Evolutionary conservation across 2,113 vertebrate genomes (phyloP).

Genomic region (Marcusenius ussheri): DNA sequence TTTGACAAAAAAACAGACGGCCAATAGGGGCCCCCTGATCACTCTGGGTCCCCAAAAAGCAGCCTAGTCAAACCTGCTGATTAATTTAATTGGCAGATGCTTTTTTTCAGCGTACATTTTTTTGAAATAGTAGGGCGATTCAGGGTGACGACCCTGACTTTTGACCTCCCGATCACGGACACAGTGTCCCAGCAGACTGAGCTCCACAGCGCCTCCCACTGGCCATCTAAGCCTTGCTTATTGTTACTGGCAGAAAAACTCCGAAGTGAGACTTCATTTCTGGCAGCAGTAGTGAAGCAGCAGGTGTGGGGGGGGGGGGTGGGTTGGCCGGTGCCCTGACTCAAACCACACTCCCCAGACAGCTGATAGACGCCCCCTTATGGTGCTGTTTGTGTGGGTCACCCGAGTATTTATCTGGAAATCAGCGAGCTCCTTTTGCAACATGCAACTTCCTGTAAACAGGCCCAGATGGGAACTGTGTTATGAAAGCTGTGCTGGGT

Average conservation of each 20-base stretch:
- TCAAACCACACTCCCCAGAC: conserved; percentile 58
- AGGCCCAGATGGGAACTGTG: conserved; percentile 61
- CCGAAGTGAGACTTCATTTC: background rate
- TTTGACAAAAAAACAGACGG: background rate
- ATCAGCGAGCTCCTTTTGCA: conserved; percentile 70
- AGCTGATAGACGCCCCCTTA: conserved; percentile 60
- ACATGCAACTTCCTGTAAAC: conserved; percentile 58
- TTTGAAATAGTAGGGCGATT: background rate
- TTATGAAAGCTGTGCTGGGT: conserved; percentile 2
- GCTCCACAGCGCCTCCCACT: background rate
- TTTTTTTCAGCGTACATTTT: background rate
- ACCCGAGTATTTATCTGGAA: conserved; percentile 71
- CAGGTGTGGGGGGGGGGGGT: background rate
- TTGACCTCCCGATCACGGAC: background rate
- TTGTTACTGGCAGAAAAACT: background rate
- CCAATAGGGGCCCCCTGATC: background rate
- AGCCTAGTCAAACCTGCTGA: background rate
- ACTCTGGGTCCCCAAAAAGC: background rate
- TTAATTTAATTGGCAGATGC: background rate
- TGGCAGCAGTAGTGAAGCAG: background rate
- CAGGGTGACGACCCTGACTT: background rate
- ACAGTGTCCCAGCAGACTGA: background rate
- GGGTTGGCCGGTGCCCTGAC: conserved; percentile 20
- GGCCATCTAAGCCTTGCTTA: background rate
- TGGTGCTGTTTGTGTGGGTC: conserved; percentile 76